Conservation (phyloP, 2,797 vertebrate species). For the Rhinatrema bivittatum region DNA sequence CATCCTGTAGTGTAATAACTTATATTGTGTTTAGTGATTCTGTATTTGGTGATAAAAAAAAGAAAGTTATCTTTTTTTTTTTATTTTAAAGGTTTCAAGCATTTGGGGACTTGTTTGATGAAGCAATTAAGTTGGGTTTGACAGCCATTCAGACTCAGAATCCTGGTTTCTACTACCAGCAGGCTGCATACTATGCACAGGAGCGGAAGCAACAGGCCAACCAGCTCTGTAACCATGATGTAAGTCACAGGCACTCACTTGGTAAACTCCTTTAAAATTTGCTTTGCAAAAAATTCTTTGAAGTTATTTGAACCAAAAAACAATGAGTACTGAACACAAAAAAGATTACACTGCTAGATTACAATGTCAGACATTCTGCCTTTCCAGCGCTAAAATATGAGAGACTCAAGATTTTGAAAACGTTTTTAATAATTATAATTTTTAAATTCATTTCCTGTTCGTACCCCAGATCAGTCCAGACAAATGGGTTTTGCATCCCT, state of each 20-base stretch:
- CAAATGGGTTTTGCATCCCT: no score
- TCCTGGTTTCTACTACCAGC: conserved; percentile 97
- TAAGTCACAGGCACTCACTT: conserved; percentile 27
- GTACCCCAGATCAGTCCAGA: no score
- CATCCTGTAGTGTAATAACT: no score
- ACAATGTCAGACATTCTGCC: no score
- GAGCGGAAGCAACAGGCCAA: conserved; percentile 79
- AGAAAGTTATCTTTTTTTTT: neutral
- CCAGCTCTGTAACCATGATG: conserved; percentile 72
- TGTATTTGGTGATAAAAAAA: no score
- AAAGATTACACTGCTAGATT: no score
- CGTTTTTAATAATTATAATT: no score
- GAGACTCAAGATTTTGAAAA: no score
- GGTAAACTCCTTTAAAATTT: neutral
- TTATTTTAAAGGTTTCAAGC: conserved; percentile 78
- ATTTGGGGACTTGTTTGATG: conserved; percentile 95
- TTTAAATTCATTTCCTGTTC: no score
- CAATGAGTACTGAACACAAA: neutral
- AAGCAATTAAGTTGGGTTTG: conserved; percentile 92
- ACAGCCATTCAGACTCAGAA: conserved; percentile 97
- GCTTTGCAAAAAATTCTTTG: neutral
- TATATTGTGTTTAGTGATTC: no score
- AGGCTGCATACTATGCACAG: conserved; percentile 89
- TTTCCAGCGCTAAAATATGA: no score
- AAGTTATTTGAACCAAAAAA: no score